phyloP scores from a whole-genome alignment of 2,113 vertebrate species.

The Gallinago jamesoni region DNA sequence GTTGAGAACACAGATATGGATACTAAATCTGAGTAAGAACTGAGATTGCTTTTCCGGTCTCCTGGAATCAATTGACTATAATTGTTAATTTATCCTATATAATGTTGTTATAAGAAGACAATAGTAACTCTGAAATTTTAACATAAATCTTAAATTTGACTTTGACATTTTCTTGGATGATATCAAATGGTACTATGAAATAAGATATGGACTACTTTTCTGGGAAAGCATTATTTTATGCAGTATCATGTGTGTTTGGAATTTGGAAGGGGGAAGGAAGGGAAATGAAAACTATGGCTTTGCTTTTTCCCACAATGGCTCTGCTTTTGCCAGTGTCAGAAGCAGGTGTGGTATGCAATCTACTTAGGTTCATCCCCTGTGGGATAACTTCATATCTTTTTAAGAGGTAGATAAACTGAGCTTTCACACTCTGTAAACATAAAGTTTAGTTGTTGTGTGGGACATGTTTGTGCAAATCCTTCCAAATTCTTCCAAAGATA shows the following conservation, averaged over 20 bases:
- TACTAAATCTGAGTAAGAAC: slow-evolving; percentile 62
- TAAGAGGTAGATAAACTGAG: neutral
- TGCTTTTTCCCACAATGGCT: neutral
- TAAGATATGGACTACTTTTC: neutral
- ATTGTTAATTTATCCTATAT: neutral
- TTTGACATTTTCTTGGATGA: neutral
- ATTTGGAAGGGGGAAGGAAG: neutral
- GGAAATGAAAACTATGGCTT: neutral
- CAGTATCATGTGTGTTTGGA: neutral
- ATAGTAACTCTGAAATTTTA: neutral
- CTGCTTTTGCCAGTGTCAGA: neutral
- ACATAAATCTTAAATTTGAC: neutral
- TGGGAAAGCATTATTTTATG: neutral
- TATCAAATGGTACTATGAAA: neutral
- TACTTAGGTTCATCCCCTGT: neutral
- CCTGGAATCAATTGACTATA: neutral
- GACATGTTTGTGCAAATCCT: neutral
- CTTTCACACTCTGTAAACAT: neutral
- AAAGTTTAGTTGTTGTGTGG: neutral
- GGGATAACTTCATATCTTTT: neutral
- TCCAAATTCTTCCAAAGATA: neutral
- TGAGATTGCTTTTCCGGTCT: neutral
- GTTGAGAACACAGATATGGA: neutral
- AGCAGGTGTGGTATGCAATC: neutral
- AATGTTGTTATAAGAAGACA: neutral